Percentiles rank a stretch among this genome's conserved stretches.
phyloP scores from a whole-genome alignment of 1,140 invertebrate species.

The Anastrepha ludens region DNA sequence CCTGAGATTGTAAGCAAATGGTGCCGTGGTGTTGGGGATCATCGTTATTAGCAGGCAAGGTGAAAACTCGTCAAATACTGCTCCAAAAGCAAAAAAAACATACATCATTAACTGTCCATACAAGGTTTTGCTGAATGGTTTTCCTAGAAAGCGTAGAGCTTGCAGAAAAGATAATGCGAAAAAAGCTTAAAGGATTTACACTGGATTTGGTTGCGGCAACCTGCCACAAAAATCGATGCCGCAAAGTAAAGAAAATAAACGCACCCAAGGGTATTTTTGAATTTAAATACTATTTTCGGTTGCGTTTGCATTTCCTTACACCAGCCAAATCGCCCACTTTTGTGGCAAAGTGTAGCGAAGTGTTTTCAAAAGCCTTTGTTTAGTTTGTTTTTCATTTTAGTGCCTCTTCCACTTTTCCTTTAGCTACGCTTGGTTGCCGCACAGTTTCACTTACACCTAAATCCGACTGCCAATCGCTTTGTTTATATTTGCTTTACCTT shows the following conservation, averaged over 20 bases:
- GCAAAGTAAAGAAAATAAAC: neutral
- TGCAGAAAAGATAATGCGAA: neutral
- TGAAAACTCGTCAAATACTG: too few species aligned
- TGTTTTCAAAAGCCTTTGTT: too few species aligned
- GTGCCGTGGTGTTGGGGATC: too few species aligned
- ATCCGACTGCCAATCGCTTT: neutral
- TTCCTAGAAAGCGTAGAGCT: too few species aligned
- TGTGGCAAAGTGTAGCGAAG: too few species aligned
- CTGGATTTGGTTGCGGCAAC: neutral
- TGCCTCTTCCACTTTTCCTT: neutral
- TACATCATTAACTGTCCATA: too few species aligned
- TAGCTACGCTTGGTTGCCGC: neutral
- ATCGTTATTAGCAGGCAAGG: too few species aligned
- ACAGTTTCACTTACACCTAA: neutral
- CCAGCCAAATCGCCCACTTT: too few species aligned
- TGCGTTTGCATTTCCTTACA: too few species aligned
- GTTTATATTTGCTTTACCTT: neutral
- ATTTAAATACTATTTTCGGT: neutral
- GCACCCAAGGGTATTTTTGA: neutral
- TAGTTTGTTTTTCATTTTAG: neutral
- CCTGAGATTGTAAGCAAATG: too few species aligned
- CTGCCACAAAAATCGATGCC: neutral
- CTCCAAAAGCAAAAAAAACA: too few species aligned
- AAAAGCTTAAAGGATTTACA: neutral
- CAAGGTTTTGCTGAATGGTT: too few species aligned